These are phyloP conservation scores for Forbesichthys agassizii DNA, from an alignment of 2,113 vertebrate genomes.

Conservation along the genomic window DNA sequence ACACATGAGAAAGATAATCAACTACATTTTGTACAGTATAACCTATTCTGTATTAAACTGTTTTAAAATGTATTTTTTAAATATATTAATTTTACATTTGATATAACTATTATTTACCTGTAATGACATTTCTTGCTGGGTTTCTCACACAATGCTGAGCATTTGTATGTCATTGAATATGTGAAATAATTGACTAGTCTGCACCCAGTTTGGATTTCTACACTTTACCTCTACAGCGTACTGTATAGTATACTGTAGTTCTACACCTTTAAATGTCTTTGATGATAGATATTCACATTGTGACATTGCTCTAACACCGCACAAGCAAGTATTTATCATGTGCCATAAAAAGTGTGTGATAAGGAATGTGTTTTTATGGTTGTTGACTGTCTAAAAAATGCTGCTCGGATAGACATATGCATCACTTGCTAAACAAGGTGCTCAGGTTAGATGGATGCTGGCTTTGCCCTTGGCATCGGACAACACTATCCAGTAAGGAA, in stretches of 20 bases:
- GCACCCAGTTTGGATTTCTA: conserved; percentile 40
- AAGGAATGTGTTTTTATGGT: not conserved
- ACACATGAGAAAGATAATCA: conserved; percentile 1
- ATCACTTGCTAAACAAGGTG: not conserved
- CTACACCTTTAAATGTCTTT: not conserved
- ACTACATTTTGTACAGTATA: no score
- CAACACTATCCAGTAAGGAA: not conserved
- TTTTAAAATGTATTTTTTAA: no score
- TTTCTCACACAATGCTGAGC: conserved; percentile 35
- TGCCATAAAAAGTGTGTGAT: not conserved
- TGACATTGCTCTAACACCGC: not conserved
- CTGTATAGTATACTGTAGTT: not conserved
- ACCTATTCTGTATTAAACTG: no score
- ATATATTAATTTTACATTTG: no score
- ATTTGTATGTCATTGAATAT: conserved; percentile 43
- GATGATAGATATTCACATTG: not conserved
- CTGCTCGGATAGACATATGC: not conserved
- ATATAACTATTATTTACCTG: no score
- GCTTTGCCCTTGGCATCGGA: conserved; percentile 12
- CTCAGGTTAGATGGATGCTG: not conserved
- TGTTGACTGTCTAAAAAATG: conserved; percentile 1
- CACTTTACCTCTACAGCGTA: not conserved
- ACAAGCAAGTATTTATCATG: not conserved
- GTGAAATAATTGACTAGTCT: conserved; percentile 39
- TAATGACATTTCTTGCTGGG: conserved; percentile 8